A percentile compares a stretch with the other conserved stretches of the same genome.
Conservation (phyloP, 2,888 invertebrate species). For the Nomada fabriciana region DNA sequence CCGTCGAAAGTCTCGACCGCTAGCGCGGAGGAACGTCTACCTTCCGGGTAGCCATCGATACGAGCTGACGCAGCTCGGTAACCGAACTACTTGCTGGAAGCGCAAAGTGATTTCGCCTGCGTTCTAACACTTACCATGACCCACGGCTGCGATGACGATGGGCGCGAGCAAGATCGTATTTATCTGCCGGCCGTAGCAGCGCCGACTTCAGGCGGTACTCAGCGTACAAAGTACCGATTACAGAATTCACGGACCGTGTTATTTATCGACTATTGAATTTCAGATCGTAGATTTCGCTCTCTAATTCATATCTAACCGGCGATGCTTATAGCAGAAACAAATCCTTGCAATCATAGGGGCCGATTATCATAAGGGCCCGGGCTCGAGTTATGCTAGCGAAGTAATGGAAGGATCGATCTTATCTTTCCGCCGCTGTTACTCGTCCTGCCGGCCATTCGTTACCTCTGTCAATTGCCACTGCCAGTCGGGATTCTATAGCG, state of each 20-base stretch:
- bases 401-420: conserved; percentile 69
- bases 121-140: conserved; percentile 35
- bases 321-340: conserved; percentile 75
- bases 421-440: conserved; percentile 72
- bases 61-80: conserved; percentile 15
- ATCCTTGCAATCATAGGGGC: conserved; percentile 74
- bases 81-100: conserved; percentile 44
- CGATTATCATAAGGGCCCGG: conserved; percentile 74
- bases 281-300: conserved; percentile 75
- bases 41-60: conserved; percentile 44
- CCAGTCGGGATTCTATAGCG: conserved; percentile 68
- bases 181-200: conserved; percentile 52
- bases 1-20: conserved; percentile 9
- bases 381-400: conserved; percentile 52
- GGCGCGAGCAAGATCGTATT: conserved; percentile 54
- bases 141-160: conserved; percentile 57
- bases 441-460: conserved; percentile 75
- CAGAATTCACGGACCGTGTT: conserved; percentile 75
- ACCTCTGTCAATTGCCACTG: conserved; percentile 76
- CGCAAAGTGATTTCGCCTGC: conserved; percentile 56
- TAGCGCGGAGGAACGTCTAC: too few relatives aligned
- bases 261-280: conserved; percentile 81
- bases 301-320: conserved; percentile 75
- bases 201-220: conserved; percentile 65
- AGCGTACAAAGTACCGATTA: conserved; percentile 76